These are phyloP conservation scores for Nematolebias whitei DNA, from an alignment of 2,113 vertebrate species.

Conservation along the genomic window DNA sequence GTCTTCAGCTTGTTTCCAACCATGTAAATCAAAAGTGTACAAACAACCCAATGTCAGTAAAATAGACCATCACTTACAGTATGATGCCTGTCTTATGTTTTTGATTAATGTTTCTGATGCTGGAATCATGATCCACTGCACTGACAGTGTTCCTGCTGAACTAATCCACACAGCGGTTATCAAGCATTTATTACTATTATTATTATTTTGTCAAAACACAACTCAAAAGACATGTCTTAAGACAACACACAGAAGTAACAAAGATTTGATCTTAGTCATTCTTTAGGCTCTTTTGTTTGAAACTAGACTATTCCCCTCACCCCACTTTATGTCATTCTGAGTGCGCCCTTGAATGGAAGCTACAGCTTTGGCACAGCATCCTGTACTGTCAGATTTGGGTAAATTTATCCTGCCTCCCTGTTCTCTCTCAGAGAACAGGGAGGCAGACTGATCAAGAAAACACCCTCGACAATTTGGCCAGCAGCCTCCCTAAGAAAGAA, in stretches of 20 bases:
- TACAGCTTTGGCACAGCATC: constrained; percentile 61
- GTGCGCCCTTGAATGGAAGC: constrained; percentile 48
- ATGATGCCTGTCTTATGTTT: constrained; percentile 8
- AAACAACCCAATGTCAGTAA: constrained; percentile 7
- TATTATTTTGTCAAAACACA: constrained; percentile 21
- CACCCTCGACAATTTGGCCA: constrained; percentile 64
- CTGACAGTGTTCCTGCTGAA: constrained; percentile 2
- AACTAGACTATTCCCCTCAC: constrained; percentile 64
- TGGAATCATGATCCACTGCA: not conserved
- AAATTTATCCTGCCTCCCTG: constrained; percentile 66
- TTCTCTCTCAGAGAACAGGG: constrained; percentile 50
- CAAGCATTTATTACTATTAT: constrained; percentile 23
- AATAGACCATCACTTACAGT: constrained; percentile 19
- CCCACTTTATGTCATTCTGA: constrained; percentile 56
- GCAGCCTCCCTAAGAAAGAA: constrained; percentile 49
- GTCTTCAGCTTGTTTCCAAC: constrained; percentile 19
- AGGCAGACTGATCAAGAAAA: constrained; percentile 63
- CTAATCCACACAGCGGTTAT: constrained; percentile 15
- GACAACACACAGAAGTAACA: constrained; percentile 58
- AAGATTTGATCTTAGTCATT: constrained; percentile 56
- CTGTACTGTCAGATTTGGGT: constrained; percentile 64
- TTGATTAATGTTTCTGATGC: constrained; percentile 1
- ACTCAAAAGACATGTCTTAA: constrained; percentile 23
- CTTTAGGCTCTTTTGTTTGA: constrained; percentile 53
- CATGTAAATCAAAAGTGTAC: constrained; percentile 22